phyloP scores from a whole-genome alignment of 2,797 vertebrate species.

The Borostomias antarcticus region DNA sequence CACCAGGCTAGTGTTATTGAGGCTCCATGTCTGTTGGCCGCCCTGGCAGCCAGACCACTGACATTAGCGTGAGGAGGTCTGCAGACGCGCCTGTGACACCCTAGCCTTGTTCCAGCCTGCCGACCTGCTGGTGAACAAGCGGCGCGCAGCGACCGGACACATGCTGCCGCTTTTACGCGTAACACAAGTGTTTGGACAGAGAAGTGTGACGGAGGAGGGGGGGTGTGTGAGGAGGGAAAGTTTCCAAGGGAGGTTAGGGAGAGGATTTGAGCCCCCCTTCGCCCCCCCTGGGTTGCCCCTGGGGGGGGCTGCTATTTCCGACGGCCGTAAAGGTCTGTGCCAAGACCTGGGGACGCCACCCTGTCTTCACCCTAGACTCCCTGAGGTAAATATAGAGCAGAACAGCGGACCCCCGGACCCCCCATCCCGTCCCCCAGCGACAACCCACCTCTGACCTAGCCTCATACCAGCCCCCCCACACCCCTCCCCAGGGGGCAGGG shows the following conservation, averaged over 20 bases:
- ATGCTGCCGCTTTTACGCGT: slow-evolving; percentile 1
- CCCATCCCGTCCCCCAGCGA: too few relatives aligned
- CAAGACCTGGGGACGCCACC: slow-evolving; percentile 77
- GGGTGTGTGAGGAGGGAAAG: not conserved
- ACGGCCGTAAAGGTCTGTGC: slow-evolving; percentile 73
- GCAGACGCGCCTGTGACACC: not conserved
- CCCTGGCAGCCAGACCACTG: not conserved
- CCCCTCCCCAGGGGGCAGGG: slow-evolving; percentile 31
- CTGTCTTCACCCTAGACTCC: slow-evolving; percentile 75
- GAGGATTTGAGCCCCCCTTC: slow-evolving; percentile 47
- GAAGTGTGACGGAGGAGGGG: too few relatives aligned
- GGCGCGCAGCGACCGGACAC: not conserved
- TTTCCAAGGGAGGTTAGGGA: slow-evolving; percentile 21
- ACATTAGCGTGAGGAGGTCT: slow-evolving; percentile 1
- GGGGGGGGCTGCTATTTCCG: slow-evolving; percentile 66
- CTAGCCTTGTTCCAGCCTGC: not conserved
- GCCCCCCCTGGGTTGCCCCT: slow-evolving; percentile 48
- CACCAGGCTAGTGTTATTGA: too few relatives aligned
- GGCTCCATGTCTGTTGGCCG: too few relatives aligned
- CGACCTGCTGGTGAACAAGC: not conserved
- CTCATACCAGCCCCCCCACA: slow-evolving; percentile 42
- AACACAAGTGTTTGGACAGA: not conserved
- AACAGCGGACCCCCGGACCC: slow-evolving; percentile 38
- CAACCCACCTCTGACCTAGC: slow-evolving; percentile 59
- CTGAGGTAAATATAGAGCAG: slow-evolving; percentile 76